Percentiles rank a stretch among this genome's conserved stretches.
Conservation (phyloP, 2,888 invertebrate species). For the Norana najaformis region DNA sequence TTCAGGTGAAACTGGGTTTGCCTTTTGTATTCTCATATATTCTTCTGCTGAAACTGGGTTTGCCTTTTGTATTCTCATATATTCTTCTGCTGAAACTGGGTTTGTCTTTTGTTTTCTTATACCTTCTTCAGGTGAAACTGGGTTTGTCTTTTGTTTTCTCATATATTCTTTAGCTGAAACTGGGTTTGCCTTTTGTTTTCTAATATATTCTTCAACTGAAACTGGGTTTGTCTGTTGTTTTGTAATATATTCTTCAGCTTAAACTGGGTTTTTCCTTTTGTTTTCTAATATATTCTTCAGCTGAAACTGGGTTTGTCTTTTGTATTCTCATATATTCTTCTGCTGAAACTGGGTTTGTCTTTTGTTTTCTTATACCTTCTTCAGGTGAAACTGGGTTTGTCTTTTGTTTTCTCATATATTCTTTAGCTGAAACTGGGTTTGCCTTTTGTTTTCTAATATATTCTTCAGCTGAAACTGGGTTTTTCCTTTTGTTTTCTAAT, state of each 20-base stretch:
- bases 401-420: neutral
- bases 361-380: neutral
- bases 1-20: neutral
- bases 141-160: too few relatives aligned
- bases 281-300: neutral
- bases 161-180: neutral
- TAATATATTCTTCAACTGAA: neutral
- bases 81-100: neutral
- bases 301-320: too few relatives aligned
- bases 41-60: too few relatives aligned
- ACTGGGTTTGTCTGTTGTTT: too few relatives aligned
- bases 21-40: neutral
- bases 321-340: neutral
- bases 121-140: neutral
- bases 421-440: too few relatives aligned
- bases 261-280: neutral
- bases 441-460: too few relatives aligned
- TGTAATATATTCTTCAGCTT: too few relatives aligned
- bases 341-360: too few relatives aligned
- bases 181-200: neutral
- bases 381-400: neutral
- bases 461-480: neutral
- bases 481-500: neutral
- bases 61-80: neutral
- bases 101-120: neutral